Evolutionary conservation across 2,888 invertebrate genomes (phyloP).

Genomic region (Trichacis sp.): DNA sequence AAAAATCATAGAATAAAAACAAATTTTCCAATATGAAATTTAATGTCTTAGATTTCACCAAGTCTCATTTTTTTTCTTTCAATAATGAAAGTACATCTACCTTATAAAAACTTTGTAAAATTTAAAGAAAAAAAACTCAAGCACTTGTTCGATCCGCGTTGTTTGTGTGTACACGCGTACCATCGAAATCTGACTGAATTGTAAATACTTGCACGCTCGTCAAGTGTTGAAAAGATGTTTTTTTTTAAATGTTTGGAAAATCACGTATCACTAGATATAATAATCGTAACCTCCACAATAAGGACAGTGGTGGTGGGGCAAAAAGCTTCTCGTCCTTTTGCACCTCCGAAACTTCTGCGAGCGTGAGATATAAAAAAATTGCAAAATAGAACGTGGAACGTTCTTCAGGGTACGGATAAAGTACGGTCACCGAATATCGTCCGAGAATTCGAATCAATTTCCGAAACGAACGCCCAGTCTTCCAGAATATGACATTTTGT

Average conservation of each 20-base stretch:
- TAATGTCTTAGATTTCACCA: too few species aligned
- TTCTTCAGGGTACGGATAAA: slow-evolving; percentile 14
- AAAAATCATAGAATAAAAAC: too few species aligned
- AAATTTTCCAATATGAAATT: too few species aligned
- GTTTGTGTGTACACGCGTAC: slow-evolving; percentile 23
- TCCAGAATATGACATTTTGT: too few species aligned
- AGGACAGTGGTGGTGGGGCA: slow-evolving; percentile 38
- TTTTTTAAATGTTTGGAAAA: slow-evolving; percentile 37
- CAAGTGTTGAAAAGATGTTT: slow-evolving; percentile 35
- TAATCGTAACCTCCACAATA: slow-evolving; percentile 39
- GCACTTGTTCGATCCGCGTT: slow-evolving; percentile 25
- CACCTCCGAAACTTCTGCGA: slow-evolving; percentile 31
- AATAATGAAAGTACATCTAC: too few species aligned
- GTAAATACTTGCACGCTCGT: slow-evolving; percentile 51
- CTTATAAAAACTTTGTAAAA: too few species aligned
- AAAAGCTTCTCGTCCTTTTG: slow-evolving; percentile 37
- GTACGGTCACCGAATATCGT: slow-evolving; percentile 22
- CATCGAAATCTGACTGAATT: slow-evolving; percentile 41
- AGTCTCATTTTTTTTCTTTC: too few species aligned
- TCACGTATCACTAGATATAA: slow-evolving; percentile 31
- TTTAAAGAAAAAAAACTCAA: slow-evolving; percentile 7
- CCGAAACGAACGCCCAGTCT: too few species aligned
- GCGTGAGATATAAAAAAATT: slow-evolving; percentile 19
- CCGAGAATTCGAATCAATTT: slow-evolving; percentile 16
- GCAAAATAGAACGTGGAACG: slow-evolving; percentile 7